phyloP scores from a whole-genome alignment of 1,140 invertebrate genomes.

The Neodiprion lecontei region DNA sequence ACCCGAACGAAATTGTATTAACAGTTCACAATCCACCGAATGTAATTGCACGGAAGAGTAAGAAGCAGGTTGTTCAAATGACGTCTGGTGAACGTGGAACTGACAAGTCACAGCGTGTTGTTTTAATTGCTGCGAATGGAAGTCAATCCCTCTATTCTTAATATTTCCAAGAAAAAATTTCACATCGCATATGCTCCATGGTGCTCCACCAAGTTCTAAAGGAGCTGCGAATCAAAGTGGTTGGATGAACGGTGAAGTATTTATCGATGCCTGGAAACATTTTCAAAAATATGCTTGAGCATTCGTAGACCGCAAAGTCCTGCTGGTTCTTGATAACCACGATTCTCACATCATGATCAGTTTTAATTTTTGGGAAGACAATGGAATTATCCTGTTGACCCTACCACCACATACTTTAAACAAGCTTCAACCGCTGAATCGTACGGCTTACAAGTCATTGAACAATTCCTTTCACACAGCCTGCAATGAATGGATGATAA shows the following conservation, averaged over 20 bases:
- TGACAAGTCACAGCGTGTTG: slow-evolving; percentile 43
- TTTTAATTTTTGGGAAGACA: slow-evolving; percentile 36
- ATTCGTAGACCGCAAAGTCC: slow-evolving; percentile 21
- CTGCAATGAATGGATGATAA: slow-evolving; percentile 42
- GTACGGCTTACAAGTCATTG: slow-evolving; percentile 43
- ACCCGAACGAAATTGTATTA: slow-evolving; percentile 54
- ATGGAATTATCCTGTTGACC: slow-evolving; percentile 28
- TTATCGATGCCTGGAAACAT: slow-evolving; percentile 52
- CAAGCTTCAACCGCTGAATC: slow-evolving; percentile 48
- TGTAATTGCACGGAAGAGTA: slow-evolving; percentile 33
- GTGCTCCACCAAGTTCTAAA: slow-evolving; percentile 40
- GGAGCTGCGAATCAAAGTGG: slow-evolving; percentile 54
- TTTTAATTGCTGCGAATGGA: slow-evolving; percentile 42
- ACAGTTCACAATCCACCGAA: slow-evolving; percentile 42
- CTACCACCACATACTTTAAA: slow-evolving; percentile 38
- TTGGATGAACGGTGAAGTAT: slow-evolving; percentile 59
- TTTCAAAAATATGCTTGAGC: slow-evolving; percentile 41
- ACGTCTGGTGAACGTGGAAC: slow-evolving; percentile 47
- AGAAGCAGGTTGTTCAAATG: slow-evolving; percentile 47
- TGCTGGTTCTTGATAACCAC: slow-evolving; percentile 41
- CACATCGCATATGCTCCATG: slow-evolving; percentile 32
- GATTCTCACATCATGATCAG: slow-evolving; percentile 27
- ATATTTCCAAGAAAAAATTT: slow-evolving; percentile 49
- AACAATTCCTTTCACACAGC: slow-evolving; percentile 37
- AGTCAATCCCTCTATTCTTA: slow-evolving; percentile 49